Evolutionary conservation across 2,888 invertebrate species (phyloP).

Genomic region (Hymenopus coronatus): DNA sequence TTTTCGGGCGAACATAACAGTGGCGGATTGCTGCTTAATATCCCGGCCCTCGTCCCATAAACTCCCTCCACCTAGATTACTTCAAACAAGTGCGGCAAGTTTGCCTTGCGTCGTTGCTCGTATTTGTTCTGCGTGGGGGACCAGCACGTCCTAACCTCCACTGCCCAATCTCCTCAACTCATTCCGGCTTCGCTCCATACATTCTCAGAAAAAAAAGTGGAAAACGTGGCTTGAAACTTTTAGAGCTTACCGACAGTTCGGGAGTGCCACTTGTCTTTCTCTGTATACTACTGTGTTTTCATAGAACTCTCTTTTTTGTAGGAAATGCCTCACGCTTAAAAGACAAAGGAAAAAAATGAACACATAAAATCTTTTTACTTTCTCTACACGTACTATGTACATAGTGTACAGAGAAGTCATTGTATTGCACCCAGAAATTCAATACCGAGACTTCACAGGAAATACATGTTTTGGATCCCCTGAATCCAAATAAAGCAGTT

Average conservation of each 20-base stretch:
- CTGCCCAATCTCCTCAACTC: neutral
- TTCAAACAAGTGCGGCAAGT: neutral
- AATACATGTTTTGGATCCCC: no score
- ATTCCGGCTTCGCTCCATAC: neutral
- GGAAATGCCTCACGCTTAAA: neutral
- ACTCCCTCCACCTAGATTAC: neutral
- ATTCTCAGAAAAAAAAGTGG: neutral
- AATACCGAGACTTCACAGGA: no score
- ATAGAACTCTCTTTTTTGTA: neutral
- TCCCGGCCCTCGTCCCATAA: neutral
- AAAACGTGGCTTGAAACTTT: neutral
- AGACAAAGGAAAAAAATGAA: neutral
- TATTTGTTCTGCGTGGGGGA: neutral
- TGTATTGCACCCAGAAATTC: no score
- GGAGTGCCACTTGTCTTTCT: neutral
- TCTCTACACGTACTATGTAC: no score
- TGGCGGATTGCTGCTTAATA: neutral
- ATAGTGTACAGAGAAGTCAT: no score
- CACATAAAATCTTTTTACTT: no score
- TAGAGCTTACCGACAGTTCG: neutral
- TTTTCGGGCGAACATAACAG: neutral
- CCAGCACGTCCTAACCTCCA: neutral
- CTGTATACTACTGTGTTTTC: neutral
- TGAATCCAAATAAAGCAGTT: no score
- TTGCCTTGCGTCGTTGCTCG: neutral